A percentile compares a stretch with the other conserved stretches of the same genome.
Conservation (phyloP, 2,797 vertebrate species). For the Neosalanx taihuensis region DNA sequence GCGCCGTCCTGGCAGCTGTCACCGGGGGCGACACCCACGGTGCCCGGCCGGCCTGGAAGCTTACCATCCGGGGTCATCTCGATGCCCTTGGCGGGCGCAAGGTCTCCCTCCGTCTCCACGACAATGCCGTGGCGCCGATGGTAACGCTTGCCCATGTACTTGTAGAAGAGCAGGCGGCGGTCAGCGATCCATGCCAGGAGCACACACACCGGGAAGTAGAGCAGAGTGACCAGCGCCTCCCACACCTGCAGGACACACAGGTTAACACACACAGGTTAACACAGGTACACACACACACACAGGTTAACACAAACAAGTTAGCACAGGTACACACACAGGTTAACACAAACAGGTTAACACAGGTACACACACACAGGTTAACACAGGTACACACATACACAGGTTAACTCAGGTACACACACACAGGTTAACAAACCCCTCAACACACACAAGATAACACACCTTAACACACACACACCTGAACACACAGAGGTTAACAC, state of each 20-base stretch:
- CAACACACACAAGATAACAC: neutral
- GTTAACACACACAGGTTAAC: neutral
- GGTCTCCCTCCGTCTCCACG: slow-evolving; percentile 84
- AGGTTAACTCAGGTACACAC: neutral
- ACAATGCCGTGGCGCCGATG: slow-evolving; percentile 87
- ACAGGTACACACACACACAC: slow-evolving; percentile 12
- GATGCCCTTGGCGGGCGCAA: slow-evolving; percentile 69
- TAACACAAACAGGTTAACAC: neutral
- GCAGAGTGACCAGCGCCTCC: slow-evolving; percentile 85
- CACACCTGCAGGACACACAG: slow-evolving; percentile 68
- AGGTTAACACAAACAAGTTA: neutral
- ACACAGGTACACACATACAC: neutral
- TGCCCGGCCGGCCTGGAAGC: slow-evolving; percentile 57
- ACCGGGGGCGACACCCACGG: slow-evolving; percentile 36
- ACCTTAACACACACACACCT: neutral
- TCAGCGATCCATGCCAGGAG: slow-evolving; percentile 90
- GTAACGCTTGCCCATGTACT: slow-evolving; percentile 90
- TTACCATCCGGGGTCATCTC: slow-evolving; percentile 82
- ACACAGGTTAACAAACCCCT: slow-evolving; percentile 5
- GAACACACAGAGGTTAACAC: neutral
- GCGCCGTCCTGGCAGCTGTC: slow-evolving; percentile 58
- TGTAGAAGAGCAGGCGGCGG: slow-evolving; percentile 89
- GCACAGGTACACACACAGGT: neutral
- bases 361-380: neutral
- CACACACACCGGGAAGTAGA: slow-evolving; percentile 90